phyloP scores from a whole-genome alignment of 2,888 invertebrate species.

The Tiliacea citrago region DNA sequence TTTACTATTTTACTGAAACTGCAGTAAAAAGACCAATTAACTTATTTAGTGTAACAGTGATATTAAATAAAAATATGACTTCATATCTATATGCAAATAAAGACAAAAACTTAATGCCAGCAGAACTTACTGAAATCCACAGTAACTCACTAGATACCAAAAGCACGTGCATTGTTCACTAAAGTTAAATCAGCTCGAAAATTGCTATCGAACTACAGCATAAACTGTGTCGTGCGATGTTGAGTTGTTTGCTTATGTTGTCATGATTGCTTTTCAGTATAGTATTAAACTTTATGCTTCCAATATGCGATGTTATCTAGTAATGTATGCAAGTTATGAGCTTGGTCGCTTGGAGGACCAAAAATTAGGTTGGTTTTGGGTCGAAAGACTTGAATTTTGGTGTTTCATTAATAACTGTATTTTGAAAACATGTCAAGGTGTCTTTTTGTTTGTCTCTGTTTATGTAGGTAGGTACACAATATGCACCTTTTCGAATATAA shows the following conservation, averaged over 20 bases:
- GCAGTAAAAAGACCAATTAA: too few relatives aligned
- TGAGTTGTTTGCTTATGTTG: conserved; percentile 38
- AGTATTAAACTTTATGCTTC: conserved; percentile 26
- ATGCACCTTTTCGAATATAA: not conserved
- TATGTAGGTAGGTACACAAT: not conserved
- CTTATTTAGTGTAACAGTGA: not conserved
- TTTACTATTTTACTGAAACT: too few relatives aligned
- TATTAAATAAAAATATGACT: not conserved
- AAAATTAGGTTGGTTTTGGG: not conserved
- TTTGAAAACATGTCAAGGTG: not conserved
- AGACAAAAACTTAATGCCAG: not conserved
- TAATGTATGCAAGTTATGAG: conserved; percentile 30
- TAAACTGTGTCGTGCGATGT: conserved; percentile 37
- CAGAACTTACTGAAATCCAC: not conserved
- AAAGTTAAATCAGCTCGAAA: conserved; percentile 52
- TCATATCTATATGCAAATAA: not conserved
- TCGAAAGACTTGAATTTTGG: not conserved
- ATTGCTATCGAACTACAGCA: conserved; percentile 42
- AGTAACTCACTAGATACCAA: conserved; percentile 10
- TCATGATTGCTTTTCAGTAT: conserved; percentile 44
- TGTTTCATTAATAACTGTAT: too few relatives aligned
- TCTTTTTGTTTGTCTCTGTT: not conserved
- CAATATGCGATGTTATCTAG: conserved; percentile 37
- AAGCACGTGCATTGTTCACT: conserved; percentile 56
- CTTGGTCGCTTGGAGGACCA: not conserved